These are phyloP conservation scores for Dione vanillae DNA, from an alignment of 2,888 invertebrate species.

Conservation along the genomic window DNA sequence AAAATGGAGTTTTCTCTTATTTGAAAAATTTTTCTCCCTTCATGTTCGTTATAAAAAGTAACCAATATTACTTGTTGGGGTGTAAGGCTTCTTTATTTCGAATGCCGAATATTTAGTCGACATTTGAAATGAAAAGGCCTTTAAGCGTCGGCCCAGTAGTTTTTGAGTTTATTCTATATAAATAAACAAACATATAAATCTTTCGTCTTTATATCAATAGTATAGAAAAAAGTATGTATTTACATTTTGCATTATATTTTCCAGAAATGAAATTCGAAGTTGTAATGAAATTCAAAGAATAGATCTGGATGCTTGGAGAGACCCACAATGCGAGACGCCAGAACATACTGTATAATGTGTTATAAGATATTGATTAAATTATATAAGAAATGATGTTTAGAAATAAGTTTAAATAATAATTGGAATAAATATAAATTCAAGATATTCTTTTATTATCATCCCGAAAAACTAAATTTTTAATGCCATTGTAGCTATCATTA, in stretches of 20 bases:
- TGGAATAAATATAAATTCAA: not conserved
- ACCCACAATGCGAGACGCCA: not conserved
- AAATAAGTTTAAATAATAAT: not conserved
- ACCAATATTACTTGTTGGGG: too few species aligned
- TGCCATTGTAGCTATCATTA: not conserved
- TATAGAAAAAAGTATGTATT: too few species aligned
- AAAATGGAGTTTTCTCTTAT: too few species aligned
- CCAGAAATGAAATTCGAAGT: slow-evolving; percentile 8
- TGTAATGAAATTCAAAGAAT: slow-evolving; percentile 8
- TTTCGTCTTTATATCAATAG: too few species aligned
- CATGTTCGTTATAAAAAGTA: too few species aligned
- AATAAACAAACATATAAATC: too few species aligned
- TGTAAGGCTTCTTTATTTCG: too few species aligned
- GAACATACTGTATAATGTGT: not conserved
- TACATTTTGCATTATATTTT: not conserved
- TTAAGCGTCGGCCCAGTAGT: too few species aligned
- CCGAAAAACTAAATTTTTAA: not conserved
- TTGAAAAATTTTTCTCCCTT: too few species aligned
- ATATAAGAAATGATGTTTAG: not conserved
- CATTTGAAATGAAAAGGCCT: too few species aligned
- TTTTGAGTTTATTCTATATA: too few species aligned
- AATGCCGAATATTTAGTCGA: too few species aligned
- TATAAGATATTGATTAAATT: not conserved
- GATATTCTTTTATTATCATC: not conserved
- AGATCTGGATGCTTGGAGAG: slow-evolving; percentile 5